phyloP scores from a whole-genome alignment of 2,888 invertebrate genomes.

The Rambutsinella grinnellia region DNA sequence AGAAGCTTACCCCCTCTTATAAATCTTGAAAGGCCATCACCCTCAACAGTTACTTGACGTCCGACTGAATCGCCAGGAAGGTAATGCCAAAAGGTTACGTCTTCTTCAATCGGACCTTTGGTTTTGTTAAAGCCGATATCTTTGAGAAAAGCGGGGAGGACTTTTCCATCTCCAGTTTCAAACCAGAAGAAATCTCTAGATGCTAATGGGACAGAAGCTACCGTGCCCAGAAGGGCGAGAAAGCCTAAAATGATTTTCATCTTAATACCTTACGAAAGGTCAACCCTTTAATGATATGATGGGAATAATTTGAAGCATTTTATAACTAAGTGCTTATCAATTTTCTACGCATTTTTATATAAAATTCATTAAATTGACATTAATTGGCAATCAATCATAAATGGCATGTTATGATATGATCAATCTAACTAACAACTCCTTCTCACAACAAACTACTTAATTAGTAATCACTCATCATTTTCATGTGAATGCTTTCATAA shows the following conservation, averaged over 20 bases:
- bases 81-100: slow-evolving; percentile 61
- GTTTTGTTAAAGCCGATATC: slow-evolving; percentile 31
- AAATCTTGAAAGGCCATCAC: slow-evolving; percentile 31
- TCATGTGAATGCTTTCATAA: too few species aligned
- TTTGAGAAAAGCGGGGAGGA: slow-evolving; percentile 60
- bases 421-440: too few species aligned
- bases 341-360: too few species aligned
- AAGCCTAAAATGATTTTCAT: slow-evolving; percentile 1
- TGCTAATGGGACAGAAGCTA: background rate
- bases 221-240: slow-evolving; percentile 7
- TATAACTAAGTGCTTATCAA: too few species aligned
- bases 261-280: background rate
- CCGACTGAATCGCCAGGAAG: slow-evolving; percentile 35
- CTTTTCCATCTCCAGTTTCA: slow-evolving; percentile 48
- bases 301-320: too few species aligned
- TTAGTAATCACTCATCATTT: too few species aligned
- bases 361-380: background rate
- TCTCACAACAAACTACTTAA: too few species aligned
- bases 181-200: slow-evolving; percentile 56
- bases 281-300: background rate
- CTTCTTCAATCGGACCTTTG: slow-evolving; percentile 29
- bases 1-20: slow-evolving; percentile 49
- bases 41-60: slow-evolving; percentile 12
- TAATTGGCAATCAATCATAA: too few species aligned
- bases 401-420: too few species aligned